Evolutionary conservation across 2,888 invertebrate genomes (phyloP), one percentile per base, ranked within the genome.

Genomic region (Cheilosia scutellata): DNA sequence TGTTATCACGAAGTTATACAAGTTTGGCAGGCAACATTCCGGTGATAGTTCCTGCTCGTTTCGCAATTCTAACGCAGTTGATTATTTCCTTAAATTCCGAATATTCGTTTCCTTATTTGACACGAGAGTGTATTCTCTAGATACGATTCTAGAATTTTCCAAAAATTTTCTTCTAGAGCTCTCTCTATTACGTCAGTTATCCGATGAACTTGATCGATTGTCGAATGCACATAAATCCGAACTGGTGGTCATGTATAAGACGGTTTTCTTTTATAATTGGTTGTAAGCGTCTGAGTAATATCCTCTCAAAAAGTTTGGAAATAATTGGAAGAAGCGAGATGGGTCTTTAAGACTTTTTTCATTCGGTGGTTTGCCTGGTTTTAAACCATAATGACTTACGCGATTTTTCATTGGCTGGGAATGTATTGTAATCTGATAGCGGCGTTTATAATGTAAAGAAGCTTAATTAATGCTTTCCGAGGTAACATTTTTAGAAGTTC

Each of bases 281-380:
- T 13, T 51, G 51, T 51, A 51, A 13, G 7, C 51, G 27, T 3
- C 51, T 51, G 11, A 51, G 25, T 27, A 51, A 51, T 51, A 44
- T 44, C 44, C 16, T 16, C 44, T 44, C n/a, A n/a, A 44, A 44
- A 44, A 44, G 31, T 31, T n/a, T 55, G 27, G 51, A 51, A 13
- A 51, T 51, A 4, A 27, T 27, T 13, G 11, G 27, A 11, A 51
- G 51, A 29, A 51, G 51, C 29, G 25, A 51, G 3, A 51, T 51
- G 2, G 51, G 51, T 27, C 51, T 27, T 3, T 51, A 51, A 7
- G 51, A 51, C 27, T 7, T 27, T 27, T 27, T 5, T 51, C 51
- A 2, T 51, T 51, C 2, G 29, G 51, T 4, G 51, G 51, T 51
- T 51, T 51, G 11, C 27, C 51, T 20, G 20, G 20, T 20, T 20